Conservation (phyloP, 1,140 invertebrate species). For the Heliconius hermathena region DNA sequence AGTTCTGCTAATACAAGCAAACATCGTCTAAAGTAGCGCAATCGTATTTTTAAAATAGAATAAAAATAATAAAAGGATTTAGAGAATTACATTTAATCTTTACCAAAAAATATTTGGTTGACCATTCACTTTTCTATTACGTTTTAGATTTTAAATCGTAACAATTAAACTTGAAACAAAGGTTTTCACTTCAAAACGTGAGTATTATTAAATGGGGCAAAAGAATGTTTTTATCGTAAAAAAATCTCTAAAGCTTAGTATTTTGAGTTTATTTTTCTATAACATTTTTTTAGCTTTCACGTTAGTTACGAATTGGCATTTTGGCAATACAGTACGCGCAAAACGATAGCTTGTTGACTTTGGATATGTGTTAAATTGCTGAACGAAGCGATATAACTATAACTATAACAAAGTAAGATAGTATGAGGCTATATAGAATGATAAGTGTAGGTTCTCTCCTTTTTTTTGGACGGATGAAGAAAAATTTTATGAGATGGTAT, state of each 20-base stretch:
- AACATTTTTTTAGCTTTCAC: constrained; percentile 49
- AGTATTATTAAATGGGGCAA: constrained; percentile 38
- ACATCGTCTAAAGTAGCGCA: background rate
- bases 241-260: background rate
- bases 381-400: constrained; percentile 20
- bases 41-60: background rate
- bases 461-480: too few species aligned
- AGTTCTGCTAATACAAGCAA: background rate
- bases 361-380: constrained; percentile 39
- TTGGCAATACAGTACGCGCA: constrained; percentile 46
- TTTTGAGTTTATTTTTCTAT: background rate
- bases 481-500: too few species aligned
- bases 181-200: constrained; percentile 54
- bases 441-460: too few species aligned
- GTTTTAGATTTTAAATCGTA: constrained; percentile 71
- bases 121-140: constrained; percentile 46
- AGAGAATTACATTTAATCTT: constrained; percentile 1
- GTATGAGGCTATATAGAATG: background rate
- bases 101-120: background rate
- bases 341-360: constrained; percentile 55
- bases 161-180: constrained; percentile 71
- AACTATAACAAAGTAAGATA: background rate
- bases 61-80: background rate
- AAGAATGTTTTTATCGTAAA: background rate
- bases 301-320: constrained; percentile 71